Evolutionary conservation across 2,888 invertebrate genomes (phyloP), one percentile per base, ranked within the genome.

Genomic region (Agapetus fuscipes): DNA sequence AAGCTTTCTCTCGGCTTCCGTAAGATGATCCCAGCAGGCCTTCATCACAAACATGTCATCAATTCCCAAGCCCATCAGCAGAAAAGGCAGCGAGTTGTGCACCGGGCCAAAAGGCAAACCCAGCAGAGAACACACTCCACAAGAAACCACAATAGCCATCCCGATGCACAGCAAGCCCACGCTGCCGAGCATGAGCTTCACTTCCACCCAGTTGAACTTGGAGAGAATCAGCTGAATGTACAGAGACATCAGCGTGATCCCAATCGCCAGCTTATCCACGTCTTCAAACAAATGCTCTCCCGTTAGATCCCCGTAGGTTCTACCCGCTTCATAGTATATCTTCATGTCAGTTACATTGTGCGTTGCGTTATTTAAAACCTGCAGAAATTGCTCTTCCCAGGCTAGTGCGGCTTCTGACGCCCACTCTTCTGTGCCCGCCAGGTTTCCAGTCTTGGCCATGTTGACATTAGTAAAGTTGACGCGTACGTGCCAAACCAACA

Each of bases 1-100:
- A 49, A 71, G 65, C 38, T 64, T 60, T 31, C 62, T 59, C 46
- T 72, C 66, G 33, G 72, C 63, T 27, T 64, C 59, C 7, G 74
- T 61, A 10, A 78, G 56, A 53, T 82, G 77, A 45, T 79, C 76
- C 81, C 82, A 84, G 54, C 82, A 80, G 13, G 83, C 80, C 64
- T 80, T 76, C 64, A 88, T 83, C 0, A 89, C 84, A 60, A 89
- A 87, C 76, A 87, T 84, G 54, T 89, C 88, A 52, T 88, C 88
- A 15, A 88, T 78, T 24, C 83, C 81, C 50, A 85, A 72, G 45
- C 87, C 87, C 74, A 88, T 77, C 11, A 89, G 57, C 41, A 89
- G 67, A 60, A 89, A 87, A 4, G 87, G 87, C 43, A 88, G 61
- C 10, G 86, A 82, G 7, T 83, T 80, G 57, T 89, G 87, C 1